Percentiles rank a stretch among this genome's conserved stretches.
Conservation (phyloP, 2,113 vertebrate genomes). For the Glareola pratincola region DNA sequence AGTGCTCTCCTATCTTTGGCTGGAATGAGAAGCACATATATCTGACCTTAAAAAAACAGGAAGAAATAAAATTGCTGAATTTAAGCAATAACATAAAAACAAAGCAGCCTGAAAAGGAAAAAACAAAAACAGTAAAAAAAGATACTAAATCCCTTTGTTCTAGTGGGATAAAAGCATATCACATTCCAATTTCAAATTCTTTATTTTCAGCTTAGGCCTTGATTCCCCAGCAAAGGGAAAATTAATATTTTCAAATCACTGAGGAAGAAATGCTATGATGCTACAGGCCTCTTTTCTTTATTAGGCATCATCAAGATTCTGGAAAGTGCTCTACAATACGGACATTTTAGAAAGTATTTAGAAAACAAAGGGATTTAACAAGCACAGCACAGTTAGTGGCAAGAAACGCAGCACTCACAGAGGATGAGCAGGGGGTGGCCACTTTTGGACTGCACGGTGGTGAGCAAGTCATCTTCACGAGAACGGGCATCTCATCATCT, state of each 20-base stretch:
- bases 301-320: neutral
- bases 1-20: neutral
- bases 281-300: neutral
- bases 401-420: conserved; percentile 83
- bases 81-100: conserved; percentile 47
- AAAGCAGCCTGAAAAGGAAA: conserved; percentile 55
- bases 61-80: conserved; percentile 43
- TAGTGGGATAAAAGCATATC: neutral
- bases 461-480: conserved; percentile 83
- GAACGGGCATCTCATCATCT: conserved; percentile 85
- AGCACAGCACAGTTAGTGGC: conserved; percentile 66
- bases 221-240: neutral
- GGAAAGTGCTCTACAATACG: neutral
- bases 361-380: conserved; percentile 76
- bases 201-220: neutral
- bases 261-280: neutral
- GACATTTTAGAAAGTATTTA: neutral
- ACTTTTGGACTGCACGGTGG: conserved; percentile 77
- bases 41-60: conserved; percentile 30
- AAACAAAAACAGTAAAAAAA: conserved; percentile 39
- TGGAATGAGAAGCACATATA: conserved; percentile 32
- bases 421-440: conserved; percentile 76
- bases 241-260: neutral
- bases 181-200: neutral
- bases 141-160: conserved; percentile 69